phyloP scores from a whole-genome alignment of 2,113 vertebrate genomes.

The Pelvicachromis taeniatus region DNA sequence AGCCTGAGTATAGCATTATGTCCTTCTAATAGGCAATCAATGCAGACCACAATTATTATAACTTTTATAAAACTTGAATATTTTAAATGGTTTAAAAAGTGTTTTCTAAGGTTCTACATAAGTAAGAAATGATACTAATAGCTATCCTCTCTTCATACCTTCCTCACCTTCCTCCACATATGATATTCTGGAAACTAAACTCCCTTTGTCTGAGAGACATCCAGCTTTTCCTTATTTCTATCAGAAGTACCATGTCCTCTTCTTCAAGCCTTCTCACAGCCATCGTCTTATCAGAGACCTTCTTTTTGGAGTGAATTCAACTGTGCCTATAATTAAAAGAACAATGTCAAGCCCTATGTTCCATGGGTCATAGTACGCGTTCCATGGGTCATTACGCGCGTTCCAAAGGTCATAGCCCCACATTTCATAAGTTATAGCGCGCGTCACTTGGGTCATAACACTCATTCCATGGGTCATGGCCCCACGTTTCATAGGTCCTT shows the following conservation, averaged over 20 bases:
- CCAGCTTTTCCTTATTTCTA: not conserved
- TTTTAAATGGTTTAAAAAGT: not conserved
- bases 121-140: not conserved
- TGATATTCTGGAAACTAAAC: not conserved
- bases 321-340: too few relatives aligned
- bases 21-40: not conserved
- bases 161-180: not conserved
- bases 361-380: too few relatives aligned
- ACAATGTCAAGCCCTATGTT: too few relatives aligned
- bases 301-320: too few relatives aligned
- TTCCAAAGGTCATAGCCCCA: too few relatives aligned
- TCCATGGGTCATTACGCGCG: too few relatives aligned
- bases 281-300: too few relatives aligned
- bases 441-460: too few relatives aligned
- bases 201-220: not conserved
- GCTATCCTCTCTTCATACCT: not conserved
- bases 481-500: too few relatives aligned
- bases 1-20: not conserved
- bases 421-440: too few relatives aligned
- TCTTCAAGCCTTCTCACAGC: too few relatives aligned
- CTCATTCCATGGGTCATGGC: too few relatives aligned
- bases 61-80: not conserved
- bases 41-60: not conserved
- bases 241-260: not conserved
- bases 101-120: not conserved